Percentiles rank a stretch among this genome's conserved stretches.
phyloP scores from a whole-genome alignment of 2,888 invertebrate species.

The Mythimna lalbum region DNA sequence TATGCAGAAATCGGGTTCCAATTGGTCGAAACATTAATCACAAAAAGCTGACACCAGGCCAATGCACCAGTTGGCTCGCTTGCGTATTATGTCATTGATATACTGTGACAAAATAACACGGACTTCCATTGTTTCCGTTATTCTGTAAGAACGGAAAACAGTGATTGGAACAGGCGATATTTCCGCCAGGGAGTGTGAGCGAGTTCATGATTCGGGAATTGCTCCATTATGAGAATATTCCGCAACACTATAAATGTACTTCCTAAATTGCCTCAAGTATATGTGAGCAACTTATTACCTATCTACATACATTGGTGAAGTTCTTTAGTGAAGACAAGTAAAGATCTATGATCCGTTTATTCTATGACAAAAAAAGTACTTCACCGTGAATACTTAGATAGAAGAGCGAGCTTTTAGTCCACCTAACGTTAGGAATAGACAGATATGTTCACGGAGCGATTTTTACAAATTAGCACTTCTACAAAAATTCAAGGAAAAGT shows the following conservation, averaged over 20 bases:
- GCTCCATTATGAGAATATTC: background rate
- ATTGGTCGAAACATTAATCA: constrained; percentile 39
- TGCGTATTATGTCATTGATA: constrained; percentile 42
- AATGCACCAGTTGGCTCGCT: constrained; percentile 48
- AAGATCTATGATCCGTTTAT: background rate
- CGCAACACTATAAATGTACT: background rate
- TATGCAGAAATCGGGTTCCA: constrained; percentile 17
- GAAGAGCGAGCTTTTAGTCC: background rate
- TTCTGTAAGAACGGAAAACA: constrained; percentile 5
- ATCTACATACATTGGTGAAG: background rate
- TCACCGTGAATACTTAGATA: background rate
- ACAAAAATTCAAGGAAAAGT: background rate
- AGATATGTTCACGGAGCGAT: background rate
- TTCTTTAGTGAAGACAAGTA: background rate
- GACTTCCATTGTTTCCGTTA: constrained; percentile 6
- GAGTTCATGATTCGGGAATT: constrained; percentile 2
- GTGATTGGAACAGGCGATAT: constrained; percentile 10
- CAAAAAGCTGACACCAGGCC: constrained; percentile 43
- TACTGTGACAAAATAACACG: constrained; percentile 21
- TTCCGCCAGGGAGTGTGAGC: background rate
- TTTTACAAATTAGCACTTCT: background rate
- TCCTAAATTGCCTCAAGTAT: background rate
- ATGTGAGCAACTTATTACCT: background rate
- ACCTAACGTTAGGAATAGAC: background rate
- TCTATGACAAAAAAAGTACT: background rate